Evolutionary conservation across 1,140 invertebrate species (phyloP).

Genomic region (Oryzaephilus surinamensis): DNA sequence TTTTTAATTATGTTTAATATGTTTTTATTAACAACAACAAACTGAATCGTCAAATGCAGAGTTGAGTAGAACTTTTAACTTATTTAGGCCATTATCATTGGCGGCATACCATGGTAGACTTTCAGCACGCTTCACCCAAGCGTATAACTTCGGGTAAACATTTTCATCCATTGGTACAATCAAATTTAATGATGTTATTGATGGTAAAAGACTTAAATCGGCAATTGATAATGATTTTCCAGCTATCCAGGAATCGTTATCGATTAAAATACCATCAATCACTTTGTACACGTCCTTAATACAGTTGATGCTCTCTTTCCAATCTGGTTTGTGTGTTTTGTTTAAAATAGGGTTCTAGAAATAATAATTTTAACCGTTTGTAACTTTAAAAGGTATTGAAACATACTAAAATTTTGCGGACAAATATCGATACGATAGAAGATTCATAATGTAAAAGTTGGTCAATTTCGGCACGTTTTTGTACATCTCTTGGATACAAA

Average conservation of each 20-base stretch:
- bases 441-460: slow-evolving; percentile 39
- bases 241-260: slow-evolving; percentile 19
- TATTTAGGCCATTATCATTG: too few species aligned
- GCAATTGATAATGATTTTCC: slow-evolving; percentile 41
- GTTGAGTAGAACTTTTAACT: too few species aligned
- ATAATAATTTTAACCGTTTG: too few species aligned
- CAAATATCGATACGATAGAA: not conserved
- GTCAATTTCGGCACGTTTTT: slow-evolving; percentile 43
- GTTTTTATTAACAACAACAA: too few species aligned
- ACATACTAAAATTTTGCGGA: not conserved
- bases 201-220: slow-evolving; percentile 33
- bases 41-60: too few species aligned
- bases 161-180: not conserved
- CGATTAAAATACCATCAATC: slow-evolving; percentile 27
- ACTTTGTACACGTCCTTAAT: slow-evolving; percentile 26
- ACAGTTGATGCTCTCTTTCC: not conserved
- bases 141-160: not conserved
- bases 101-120: too few species aligned
- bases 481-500: slow-evolving; percentile 47
- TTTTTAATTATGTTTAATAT: too few species aligned
- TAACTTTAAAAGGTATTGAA: too few species aligned
- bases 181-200: not conserved
- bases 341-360: not conserved
- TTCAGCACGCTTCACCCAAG: not conserved
- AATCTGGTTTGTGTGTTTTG: not conserved